Evolutionary conservation across 2,888 invertebrate genomes (phyloP), one percentile per base, ranked within the genome.

Genomic region (Drosophila antonietae): DNA sequence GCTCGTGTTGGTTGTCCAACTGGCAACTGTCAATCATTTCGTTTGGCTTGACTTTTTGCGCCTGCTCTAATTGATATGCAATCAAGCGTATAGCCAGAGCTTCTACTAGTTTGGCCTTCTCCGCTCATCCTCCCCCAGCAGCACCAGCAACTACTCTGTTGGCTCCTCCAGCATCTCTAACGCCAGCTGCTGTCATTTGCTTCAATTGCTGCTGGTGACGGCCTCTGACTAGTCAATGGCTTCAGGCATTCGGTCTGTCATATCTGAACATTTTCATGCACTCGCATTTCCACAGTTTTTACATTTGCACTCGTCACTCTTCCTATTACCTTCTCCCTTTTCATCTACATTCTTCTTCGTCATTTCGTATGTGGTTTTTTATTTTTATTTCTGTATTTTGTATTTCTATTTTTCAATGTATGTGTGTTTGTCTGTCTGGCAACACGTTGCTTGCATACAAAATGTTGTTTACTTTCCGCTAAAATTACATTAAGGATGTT

Each of bases 401-500:
- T 71, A 44, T 67, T 55, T 61, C 6, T 44, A 44, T 75, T 70
- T 68, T 68, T 59, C 70, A 65, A 35, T 63, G 41, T 9, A 12
- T 33, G 41, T n/a, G 3, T 41, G 15, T n/a, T 8, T 33, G 49
- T 33, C 39, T 71, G 46, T 20, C 67, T 82, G 59, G 67, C 59
- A 68, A 76, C 68, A 88, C 89, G 89, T 69, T 74, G 74, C 70
- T 58, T 87, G 86, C 89, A 88, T 88, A 84, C 89, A 73, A 77
- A 87, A 87, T 87, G 71, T 84, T 87, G 89, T 88, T 87, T 87
- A 88, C 88, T 78, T 81, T 82, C 84, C 88, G 90, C 88, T 82
- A 76, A 90, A 90, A 90, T 90, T 89, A 90, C 90, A 90, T 90
- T 90, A 88, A 86, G 89, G 89, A 84, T 87, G 88, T 84, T 88